Evolutionary conservation across 37 sponge, comb jelly and placozoan genomes (phyloP).

Genomic region (Halichondria panicea): DNA sequence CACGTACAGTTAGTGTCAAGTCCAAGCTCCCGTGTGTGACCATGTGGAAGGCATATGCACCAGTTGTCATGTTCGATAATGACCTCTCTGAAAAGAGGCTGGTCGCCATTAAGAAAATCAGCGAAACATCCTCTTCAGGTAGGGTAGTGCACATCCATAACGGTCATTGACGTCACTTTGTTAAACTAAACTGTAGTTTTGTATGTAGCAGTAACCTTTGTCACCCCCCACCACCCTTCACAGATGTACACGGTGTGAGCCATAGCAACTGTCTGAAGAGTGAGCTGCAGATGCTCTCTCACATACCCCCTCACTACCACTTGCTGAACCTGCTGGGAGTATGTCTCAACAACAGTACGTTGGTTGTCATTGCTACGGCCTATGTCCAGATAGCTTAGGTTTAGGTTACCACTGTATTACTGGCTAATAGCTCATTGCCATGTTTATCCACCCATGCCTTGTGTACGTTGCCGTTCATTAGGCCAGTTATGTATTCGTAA

Average conservation of each 20-base stretch:
- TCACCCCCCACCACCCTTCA: neutral
- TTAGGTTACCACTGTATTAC: too few relatives aligned
- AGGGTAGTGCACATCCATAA: too few relatives aligned
- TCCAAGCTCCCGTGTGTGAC: neutral
- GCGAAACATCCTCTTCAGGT: too few relatives aligned
- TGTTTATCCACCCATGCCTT: too few relatives aligned
- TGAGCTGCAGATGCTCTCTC: slow-evolving; percentile 1
- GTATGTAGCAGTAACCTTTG: too few relatives aligned
- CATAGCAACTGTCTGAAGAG: slow-evolving; percentile 5
- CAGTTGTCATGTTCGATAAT: neutral
- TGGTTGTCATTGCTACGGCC: too few relatives aligned
- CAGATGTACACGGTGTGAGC: neutral
- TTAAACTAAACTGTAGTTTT: too few relatives aligned
- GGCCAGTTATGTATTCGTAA: too few relatives aligned
- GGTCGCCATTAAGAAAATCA: neutral
- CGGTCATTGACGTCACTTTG: too few relatives aligned
- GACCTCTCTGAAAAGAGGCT: neutral
- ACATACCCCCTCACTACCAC: slow-evolving; percentile 10
- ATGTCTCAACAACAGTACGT: neutral
- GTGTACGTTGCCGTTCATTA: too few relatives aligned
- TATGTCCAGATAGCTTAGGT: too few relatives aligned
- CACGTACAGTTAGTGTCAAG: neutral
- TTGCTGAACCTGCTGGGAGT: slow-evolving; percentile 5
- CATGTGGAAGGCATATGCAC: slow-evolving; percentile 1
- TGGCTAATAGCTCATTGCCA: too few relatives aligned